These are phyloP conservation scores for Nycticryphes semicollaris DNA, from an alignment of 2,113 vertebrate genomes.

Conservation along the genomic window DNA sequence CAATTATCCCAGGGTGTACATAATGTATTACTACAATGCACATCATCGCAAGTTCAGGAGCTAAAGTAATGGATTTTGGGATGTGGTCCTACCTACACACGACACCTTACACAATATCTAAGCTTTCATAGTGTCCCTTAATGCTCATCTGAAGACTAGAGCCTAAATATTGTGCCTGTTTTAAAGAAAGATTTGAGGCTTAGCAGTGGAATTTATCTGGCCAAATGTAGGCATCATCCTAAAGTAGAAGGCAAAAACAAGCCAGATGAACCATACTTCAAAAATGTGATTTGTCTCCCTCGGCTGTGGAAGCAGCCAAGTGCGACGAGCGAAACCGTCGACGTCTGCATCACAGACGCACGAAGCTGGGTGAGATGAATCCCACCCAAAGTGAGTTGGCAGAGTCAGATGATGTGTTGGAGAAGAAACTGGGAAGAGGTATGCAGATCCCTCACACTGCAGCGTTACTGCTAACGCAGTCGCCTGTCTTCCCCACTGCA, in stretches of 20 bases:
- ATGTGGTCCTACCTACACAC: not conserved
- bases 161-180: not conserved
- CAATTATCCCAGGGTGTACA: not conserved
- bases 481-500: not conserved
- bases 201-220: not conserved
- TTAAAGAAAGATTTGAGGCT: not conserved
- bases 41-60: not conserved
- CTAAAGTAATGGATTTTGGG: not conserved
- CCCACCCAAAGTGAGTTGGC: not conserved
- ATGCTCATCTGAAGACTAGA: not conserved
- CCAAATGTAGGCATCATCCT: not conserved
- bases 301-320: not conserved
- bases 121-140: not conserved
- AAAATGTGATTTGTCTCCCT: not conserved
- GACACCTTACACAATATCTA: not conserved
- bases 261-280: not conserved
- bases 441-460: not conserved
- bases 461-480: accelerated
- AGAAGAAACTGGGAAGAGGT: not conserved
- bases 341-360: not conserved
- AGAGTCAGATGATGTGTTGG: not conserved
- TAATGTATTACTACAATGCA: not conserved
- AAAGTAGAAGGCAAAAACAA: not conserved
- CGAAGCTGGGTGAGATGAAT: not conserved
- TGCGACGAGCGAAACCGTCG: not conserved